phyloP scores from a whole-genome alignment of 2,113 vertebrate genomes.

The Recurvirostra avosetta region DNA sequence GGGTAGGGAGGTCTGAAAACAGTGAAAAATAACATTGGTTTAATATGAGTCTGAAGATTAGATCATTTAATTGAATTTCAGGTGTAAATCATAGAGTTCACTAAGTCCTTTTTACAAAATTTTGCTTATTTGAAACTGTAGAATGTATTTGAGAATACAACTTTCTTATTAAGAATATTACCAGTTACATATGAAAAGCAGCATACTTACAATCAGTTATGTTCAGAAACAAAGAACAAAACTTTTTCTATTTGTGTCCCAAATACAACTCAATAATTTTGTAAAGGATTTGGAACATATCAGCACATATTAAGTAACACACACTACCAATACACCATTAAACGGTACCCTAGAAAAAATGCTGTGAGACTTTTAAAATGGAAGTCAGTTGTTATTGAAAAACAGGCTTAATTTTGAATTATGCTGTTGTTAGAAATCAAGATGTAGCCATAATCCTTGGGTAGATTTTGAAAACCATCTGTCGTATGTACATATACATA shows the following conservation, averaged over 20 bases:
- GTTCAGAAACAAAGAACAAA: background rate
- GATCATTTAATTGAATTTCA: background rate
- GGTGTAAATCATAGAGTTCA: background rate
- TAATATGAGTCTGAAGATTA: background rate
- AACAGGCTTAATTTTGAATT: background rate
- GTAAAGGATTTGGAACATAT: background rate
- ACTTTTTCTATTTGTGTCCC: background rate
- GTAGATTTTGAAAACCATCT: background rate
- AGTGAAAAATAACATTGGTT: background rate
- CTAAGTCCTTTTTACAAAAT: background rate
- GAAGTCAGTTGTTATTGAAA: background rate
- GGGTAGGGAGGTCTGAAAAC: constrained; percentile 69
- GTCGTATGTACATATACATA: background rate
- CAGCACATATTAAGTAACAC: background rate
- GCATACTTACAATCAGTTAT: background rate
- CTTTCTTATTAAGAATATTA: background rate
- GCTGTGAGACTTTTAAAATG: background rate
- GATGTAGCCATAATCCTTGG: background rate
- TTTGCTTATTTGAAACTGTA: background rate
- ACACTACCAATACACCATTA: background rate
- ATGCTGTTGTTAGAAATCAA: background rate
- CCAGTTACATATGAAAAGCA: background rate
- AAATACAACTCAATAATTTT: background rate
- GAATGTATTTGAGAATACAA: background rate
- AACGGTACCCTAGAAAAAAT: background rate